Evolutionary conservation across 2,888 invertebrate species (phyloP).

Genomic region (Harmothoe impar): DNA sequence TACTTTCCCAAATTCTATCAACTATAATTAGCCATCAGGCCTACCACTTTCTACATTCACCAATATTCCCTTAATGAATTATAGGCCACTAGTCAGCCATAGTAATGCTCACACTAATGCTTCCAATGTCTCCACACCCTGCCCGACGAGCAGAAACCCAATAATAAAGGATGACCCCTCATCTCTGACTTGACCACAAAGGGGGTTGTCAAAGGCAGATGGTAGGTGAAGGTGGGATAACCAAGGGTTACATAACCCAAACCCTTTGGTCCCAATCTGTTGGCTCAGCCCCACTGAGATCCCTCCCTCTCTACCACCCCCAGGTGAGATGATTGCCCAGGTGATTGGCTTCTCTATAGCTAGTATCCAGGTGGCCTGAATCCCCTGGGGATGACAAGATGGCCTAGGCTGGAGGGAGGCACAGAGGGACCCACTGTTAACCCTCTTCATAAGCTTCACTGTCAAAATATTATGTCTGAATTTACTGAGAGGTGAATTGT

Average conservation of each 20-base stretch:
- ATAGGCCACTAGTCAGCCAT: too few relatives aligned
- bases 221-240: background rate
- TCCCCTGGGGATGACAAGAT: background rate
- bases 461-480: constrained; percentile 15
- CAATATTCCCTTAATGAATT: too few relatives aligned
- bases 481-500: background rate
- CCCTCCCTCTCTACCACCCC: background rate
- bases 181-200: too few relatives aligned
- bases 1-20: too few relatives aligned
- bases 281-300: too few relatives aligned
- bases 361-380: constrained; percentile 14
- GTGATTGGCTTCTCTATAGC: background rate
- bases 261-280: background rate
- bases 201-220: background rate
- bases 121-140: background rate
- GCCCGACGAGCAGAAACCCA: background rate
- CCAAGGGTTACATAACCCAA: background rate
- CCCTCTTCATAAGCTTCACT: background rate
- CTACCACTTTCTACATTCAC: too few relatives aligned
- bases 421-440: background rate
- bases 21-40: too few relatives aligned
- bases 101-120: too few relatives aligned
- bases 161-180: background rate
- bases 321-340: background rate
- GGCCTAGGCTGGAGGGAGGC: background rate